Evolutionary conservation across 2,797 vertebrate genomes (phyloP), one percentile per base, ranked within the genome.

Genomic region (Crax fasciolata): DNA sequence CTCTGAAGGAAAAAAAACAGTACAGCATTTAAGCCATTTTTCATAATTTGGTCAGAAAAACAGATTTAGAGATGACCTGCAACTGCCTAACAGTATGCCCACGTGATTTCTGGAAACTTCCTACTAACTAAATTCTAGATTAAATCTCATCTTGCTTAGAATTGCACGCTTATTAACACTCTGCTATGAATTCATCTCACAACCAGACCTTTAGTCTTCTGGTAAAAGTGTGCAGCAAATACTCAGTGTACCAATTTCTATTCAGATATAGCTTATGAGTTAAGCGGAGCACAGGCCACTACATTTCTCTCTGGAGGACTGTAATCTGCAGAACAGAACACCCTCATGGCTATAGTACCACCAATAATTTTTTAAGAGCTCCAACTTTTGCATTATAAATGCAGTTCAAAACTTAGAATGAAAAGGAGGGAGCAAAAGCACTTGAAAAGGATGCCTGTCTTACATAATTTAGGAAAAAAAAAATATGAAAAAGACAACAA

Each of bases 1-100:
- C 27, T 90, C 54, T 63, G 65, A 62, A 58, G 73, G 55, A 77
- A 61, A 62, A 78, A 76, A 51, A 18, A 57, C 8, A 91, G 51
- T 23, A 75, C 1, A 66, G 48, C 51, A 87, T 62, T 83, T 87
- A 91, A 87, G 30, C 25, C 9, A 51, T 38, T 62, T 35, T 81
- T 10, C 54, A 87, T 59, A 71, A 83, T 57, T 80, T 65, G 30
- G 18, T 61, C 35, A 78, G 79, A 54, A 93, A 91, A 78, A 46
- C 16, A 88, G 54, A 81, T 84, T 81, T 43, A 58, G 28, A 68
- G 13, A 43, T 86, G 49, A 91, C 62, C 43, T 87, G 65, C 59
- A 85, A 73, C 70, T n/a, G 10, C 9, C 70, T 61, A n/a, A 65
- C 46, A 91, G 12, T 35, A 62, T 0, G 2, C 15, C 21, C 20